Evolutionary conservation across 2,113 vertebrate genomes (phyloP), one percentile per base, ranked within the genome.

Genomic region (Ramphastos sulfuratus): DNA sequence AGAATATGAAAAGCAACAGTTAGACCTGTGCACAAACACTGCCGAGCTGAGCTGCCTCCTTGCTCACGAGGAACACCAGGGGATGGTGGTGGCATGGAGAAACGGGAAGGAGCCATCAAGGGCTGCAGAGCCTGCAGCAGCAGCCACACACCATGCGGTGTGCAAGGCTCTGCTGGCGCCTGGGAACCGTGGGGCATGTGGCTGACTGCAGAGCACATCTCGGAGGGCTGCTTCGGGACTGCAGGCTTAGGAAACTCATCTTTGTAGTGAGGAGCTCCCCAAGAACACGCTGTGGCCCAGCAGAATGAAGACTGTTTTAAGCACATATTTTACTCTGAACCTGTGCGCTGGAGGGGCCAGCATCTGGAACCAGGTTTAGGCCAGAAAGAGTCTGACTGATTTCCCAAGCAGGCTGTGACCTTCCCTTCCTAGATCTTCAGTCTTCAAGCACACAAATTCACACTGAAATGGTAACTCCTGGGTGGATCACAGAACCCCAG

Each of bases 1-100:
- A 92, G 83, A 96, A 93, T 78, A 76, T 79, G 69, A 95, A 93
- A 96, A 92, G n/a, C n/a, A 83, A 93, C 35, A 73, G 12, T 81
- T 82, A 79, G n/a, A 33, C 25, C 48, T 71, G 15, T 60, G 44
- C 4, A 4, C 33, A 94, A 92, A 79, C 28, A 58, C 35, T 28
- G 6, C 18, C 66, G 63, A 89, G 82, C 31, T 35, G 50, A 89
- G 85, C 58, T 48, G 60, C 88, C 35, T 30, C 20, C 58, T 73
- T 72, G 69, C 25, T 39, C 12, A 20, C 35, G 7, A 56, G 65
- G 50, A 89, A 42, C 19, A 10, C 48, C 9, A 42, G 30, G 19
- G 35, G 5, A 85, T 74, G 7, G 21, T 27, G 44, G 16, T 15
- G 42, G 13, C 15, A 42, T 8, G 18, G 18, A 90, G 21, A 82